Evolutionary conservation across 2,888 invertebrate species (phyloP).

Genomic region (Eubasilissa splendida): DNA sequence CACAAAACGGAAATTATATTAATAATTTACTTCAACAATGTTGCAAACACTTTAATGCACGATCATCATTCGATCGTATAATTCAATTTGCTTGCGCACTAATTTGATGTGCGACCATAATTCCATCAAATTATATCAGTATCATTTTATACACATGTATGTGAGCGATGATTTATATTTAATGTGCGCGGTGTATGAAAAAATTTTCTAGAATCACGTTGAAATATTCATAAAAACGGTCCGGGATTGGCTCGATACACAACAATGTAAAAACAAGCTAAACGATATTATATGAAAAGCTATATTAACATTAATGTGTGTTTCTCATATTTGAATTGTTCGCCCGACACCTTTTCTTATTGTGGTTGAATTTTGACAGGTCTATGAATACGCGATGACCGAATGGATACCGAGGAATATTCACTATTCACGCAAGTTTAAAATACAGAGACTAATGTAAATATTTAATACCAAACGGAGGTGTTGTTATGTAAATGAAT

Average conservation of each 20-base stretch:
- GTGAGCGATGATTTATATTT: constrained; percentile 22
- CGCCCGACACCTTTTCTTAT: not conserved
- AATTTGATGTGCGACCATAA: constrained; percentile 16
- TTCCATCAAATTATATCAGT: constrained; percentile 11
- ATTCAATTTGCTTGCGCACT: constrained; percentile 25
- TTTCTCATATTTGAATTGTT: not conserved
- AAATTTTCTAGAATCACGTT: not conserved
- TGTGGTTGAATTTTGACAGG: not conserved
- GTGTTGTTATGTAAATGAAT: constrained; percentile 52
- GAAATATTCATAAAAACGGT: constrained; percentile 21
- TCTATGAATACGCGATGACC: no score
- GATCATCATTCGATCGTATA: not conserved
- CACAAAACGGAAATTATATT: not conserved
- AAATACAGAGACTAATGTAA: constrained; percentile 29
- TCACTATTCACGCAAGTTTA: not conserved
- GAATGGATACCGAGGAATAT: not conserved
- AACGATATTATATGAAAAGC: not conserved
- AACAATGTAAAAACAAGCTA: not conserved
- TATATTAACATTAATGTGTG: not conserved
- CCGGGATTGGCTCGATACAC: not conserved
- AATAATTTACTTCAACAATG: not conserved
- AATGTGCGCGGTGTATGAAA: constrained; percentile 10
- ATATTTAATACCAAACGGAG: constrained; percentile 29
- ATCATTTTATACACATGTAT: constrained; percentile 6
- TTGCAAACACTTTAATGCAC: not conserved